Evolutionary conservation across 2,113 vertebrate species (phyloP).

Genomic region (Scophthalmus maximus): DNA sequence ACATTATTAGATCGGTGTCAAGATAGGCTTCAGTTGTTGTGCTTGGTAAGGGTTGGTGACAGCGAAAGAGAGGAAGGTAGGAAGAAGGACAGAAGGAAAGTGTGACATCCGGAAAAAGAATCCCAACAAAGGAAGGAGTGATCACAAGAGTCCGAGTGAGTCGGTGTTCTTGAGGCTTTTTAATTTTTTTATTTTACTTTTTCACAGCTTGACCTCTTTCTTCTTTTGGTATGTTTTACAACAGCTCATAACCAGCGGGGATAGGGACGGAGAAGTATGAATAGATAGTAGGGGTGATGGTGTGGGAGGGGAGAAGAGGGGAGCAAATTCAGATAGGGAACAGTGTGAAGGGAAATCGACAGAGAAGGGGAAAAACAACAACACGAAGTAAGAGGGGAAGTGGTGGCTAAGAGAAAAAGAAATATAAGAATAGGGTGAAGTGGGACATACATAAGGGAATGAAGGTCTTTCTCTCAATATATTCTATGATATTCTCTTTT

Average conservation of each 20-base stretch:
- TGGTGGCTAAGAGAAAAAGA: slow-evolving; percentile 14
- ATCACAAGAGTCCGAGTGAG: slow-evolving; percentile 26
- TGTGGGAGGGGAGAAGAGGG: background rate
- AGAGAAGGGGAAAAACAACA: slow-evolving; percentile 11
- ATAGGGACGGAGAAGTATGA: slow-evolving; percentile 33
- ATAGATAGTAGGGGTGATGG: slow-evolving; percentile 11
- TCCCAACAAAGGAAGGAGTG: slow-evolving; percentile 15
- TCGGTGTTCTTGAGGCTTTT: slow-evolving; percentile 50
- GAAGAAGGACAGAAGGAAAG: background rate
- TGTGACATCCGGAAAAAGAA: background rate
- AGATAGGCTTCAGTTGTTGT: background rate
- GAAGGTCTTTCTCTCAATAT: slow-evolving; percentile 44
- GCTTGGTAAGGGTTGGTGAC: too few relatives aligned
- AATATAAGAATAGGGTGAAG: background rate
- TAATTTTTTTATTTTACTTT: slow-evolving; percentile 70
- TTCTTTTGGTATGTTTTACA: slow-evolving; percentile 78
- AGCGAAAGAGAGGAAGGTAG: too few relatives aligned
- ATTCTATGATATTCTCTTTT: too few relatives aligned
- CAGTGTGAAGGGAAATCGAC: background rate
- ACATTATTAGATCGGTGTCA: background rate
- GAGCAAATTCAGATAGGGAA: slow-evolving; percentile 19
- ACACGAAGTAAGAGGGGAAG: slow-evolving; percentile 13
- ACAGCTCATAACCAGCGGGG: slow-evolving; percentile 72
- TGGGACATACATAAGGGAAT: slow-evolving; percentile 24
- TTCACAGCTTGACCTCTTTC: slow-evolving; percentile 83